Evolutionary conservation across 2,113 vertebrate genomes (phyloP).

Genomic region (Cololabis saira): DNA sequence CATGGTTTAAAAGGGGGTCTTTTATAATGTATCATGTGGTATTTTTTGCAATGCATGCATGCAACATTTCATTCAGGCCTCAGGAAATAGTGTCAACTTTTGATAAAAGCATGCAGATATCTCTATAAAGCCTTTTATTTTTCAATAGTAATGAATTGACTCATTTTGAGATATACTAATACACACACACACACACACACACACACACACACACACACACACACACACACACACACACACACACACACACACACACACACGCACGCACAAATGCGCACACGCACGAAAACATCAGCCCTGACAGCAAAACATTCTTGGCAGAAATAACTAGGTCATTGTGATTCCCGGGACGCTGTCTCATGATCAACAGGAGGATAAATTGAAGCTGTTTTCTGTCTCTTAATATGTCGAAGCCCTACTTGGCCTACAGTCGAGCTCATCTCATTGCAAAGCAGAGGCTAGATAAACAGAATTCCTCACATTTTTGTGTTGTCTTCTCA

Average conservation of each 20-base stretch:
- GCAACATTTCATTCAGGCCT: too few relatives aligned
- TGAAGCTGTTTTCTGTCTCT: not conserved
- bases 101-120: not conserved
- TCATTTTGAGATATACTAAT: not conserved
- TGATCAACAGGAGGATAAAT: not conserved
- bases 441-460: slow-evolving; percentile 11
- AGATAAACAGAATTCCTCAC: slow-evolving; percentile 18
- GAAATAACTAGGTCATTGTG: slow-evolving; percentile 8
- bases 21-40: too few relatives aligned
- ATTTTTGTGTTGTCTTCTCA: not conserved
- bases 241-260: too few relatives aligned
- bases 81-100: not conserved
- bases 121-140: not conserved
- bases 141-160: not conserved
- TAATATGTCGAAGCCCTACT: slow-evolving; percentile 21
- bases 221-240: not conserved
- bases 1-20: too few relatives aligned
- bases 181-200: not conserved
- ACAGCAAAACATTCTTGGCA: not conserved
- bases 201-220: not conserved
- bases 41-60: too few relatives aligned
- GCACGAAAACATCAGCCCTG: not conserved
- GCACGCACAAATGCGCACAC: not conserved
- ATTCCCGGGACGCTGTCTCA: not conserved
- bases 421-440: slow-evolving; percentile 12